Evolutionary conservation across 2,888 invertebrate species (phyloP).

Genomic region (Clanis bilineata): DNA sequence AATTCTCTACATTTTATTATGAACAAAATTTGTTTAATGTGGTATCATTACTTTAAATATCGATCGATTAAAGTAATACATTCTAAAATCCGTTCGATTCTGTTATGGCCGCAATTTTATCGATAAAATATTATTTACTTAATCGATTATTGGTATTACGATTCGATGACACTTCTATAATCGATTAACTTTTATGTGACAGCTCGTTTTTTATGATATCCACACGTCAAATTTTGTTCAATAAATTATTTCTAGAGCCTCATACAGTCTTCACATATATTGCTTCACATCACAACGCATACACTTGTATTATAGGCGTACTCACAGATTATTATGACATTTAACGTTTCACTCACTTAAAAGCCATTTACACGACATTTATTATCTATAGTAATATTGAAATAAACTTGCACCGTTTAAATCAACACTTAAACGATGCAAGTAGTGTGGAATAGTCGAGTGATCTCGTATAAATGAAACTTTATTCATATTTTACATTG

Average conservation of each 20-base stretch:
- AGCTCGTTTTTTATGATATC: no score
- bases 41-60: background rate
- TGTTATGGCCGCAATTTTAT: no score
- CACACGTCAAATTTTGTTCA: slow-evolving; percentile 24
- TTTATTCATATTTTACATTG: no score
- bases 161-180: background rate
- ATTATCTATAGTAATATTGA: no score
- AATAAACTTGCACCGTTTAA: no score
- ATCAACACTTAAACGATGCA: no score
- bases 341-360: no score
- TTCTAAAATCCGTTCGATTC: background rate
- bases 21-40: background rate
- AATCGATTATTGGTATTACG: background rate
- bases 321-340: background rate
- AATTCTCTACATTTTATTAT: slow-evolving; percentile 25
- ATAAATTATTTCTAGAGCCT: slow-evolving; percentile 61
- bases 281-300: slow-evolving; percentile 66
- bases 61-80: background rate
- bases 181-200: slow-evolving; percentile 30
- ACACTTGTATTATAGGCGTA: background rate
- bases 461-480: no score
- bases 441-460: no score
- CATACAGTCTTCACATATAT: slow-evolving; percentile 70
- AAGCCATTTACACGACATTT: background rate
- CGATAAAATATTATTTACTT: no score